Percentiles rank a stretch among this genome's conserved stretches.
Conservation (phyloP, 2,888 invertebrate species). For the Tetheella fluctuosa region DNA sequence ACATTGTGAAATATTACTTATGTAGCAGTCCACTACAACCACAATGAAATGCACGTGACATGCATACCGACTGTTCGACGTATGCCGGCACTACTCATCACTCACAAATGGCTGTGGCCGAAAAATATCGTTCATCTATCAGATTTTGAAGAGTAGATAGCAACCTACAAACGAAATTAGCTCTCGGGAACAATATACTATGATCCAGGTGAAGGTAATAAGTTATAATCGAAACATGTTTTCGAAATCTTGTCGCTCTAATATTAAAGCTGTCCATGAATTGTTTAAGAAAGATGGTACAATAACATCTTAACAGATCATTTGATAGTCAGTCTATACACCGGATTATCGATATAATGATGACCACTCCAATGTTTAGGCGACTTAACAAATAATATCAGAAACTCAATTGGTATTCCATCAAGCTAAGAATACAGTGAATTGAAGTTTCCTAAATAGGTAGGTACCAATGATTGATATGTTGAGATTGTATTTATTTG, state of each 20-base stretch:
- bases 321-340: not conserved
- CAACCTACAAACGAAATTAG: too few relatives aligned
- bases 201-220: too few relatives aligned
- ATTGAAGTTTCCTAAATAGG: slow-evolving; percentile 1
- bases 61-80: not conserved
- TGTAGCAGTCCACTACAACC: slow-evolving; percentile 1
- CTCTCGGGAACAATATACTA: too few relatives aligned
- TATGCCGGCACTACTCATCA: not conserved
- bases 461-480: not conserved
- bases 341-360: not conserved
- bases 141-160: too few relatives aligned
- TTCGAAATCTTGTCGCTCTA: too few relatives aligned
- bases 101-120: not conserved
- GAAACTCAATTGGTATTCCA: not conserved
- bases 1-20: not conserved
- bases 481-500: not conserved
- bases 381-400: not conserved
- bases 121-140: too few relatives aligned
- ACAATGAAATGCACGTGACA: not conserved
- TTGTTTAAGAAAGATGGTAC: too few relatives aligned
- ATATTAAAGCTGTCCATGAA: too few relatives aligned
- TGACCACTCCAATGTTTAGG: not conserved
- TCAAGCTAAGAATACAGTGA: not conserved
- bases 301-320: too few relatives aligned
- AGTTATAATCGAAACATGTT: too few relatives aligned